A percentile compares a stretch with the other conserved stretches of the same genome.
Evolutionary conservation across 37 sponge, comb jelly and placozoan genomes (phyloP).

Genomic region (Amphimedon queenslandica): DNA sequence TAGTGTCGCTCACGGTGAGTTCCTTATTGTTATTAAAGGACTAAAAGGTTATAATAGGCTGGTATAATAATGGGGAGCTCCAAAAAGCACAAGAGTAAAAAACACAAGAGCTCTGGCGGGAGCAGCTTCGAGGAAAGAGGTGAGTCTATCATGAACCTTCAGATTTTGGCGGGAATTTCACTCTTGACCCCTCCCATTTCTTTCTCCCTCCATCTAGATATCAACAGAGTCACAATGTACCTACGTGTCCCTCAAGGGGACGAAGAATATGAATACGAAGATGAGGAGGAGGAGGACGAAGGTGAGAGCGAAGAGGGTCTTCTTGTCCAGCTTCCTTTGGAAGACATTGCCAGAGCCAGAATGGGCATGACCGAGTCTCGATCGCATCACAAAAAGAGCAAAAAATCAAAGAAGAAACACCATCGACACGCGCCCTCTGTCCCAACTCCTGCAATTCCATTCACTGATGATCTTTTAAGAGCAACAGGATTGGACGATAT

Average conservation of each 20-base stretch:
- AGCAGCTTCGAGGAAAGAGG: no score
- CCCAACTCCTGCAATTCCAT: background rate
- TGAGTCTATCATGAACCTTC: no score
- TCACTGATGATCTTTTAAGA: background rate
- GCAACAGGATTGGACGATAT: background rate
- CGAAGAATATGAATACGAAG: no score
- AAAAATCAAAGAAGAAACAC: constrained; percentile 11
- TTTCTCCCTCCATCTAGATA: no score
- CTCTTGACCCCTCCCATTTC: background rate
- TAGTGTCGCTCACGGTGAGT: no score
- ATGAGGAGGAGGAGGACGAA: no score
- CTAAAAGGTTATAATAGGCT: no score
- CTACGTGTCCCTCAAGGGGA: no score
- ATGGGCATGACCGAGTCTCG: background rate
- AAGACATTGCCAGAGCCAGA: constrained; percentile 3
- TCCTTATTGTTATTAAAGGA: no score
- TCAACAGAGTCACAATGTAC: no score
- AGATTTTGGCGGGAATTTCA: background rate
- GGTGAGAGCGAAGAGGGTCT: background rate
- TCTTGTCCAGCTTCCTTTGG: background rate
- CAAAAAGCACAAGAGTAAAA: constrained; percentile 2
- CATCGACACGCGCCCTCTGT: background rate
- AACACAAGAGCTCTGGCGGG: constrained; percentile 6
- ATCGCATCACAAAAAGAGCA: background rate
- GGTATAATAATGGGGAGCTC: background rate